Evolutionary conservation across 1,140 invertebrate genomes (phyloP).

Genomic region (Sarcophaga peregrina): DNA sequence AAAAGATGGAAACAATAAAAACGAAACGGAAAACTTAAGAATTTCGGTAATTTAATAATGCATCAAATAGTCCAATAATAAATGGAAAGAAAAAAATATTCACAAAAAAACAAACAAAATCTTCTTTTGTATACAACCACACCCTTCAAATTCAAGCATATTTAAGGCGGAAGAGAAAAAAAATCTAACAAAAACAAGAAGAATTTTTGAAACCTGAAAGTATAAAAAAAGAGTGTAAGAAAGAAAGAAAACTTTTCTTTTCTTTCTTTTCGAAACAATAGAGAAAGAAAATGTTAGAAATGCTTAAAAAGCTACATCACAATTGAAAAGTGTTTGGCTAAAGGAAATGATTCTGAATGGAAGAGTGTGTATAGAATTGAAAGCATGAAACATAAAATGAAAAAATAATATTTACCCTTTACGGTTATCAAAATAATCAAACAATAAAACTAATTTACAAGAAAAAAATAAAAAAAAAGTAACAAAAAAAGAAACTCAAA

Average conservation of each 20-base stretch:
- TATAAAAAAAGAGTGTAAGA: too few relatives aligned
- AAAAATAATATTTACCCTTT: conserved; percentile 36
- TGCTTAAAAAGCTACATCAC: neutral
- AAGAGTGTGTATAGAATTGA: neutral
- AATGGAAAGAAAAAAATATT: neutral
- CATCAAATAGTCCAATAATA: conserved; percentile 36
- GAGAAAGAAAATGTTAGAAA: neutral
- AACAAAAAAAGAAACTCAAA: neutral
- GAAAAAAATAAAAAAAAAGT: neutral
- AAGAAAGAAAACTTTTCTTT: neutral
- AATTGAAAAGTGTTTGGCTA: neutral
- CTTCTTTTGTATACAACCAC: conserved; percentile 7
- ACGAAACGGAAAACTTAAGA: neutral
- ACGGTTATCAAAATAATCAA: conserved; percentile 35
- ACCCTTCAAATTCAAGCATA: neutral
- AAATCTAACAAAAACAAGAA: neutral
- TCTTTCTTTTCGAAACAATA: neutral
- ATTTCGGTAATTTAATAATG: conserved; percentile 40
- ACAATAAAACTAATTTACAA: conserved; percentile 9
- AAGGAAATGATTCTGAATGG: neutral
- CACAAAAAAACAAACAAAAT: neutral
- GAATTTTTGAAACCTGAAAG: neutral
- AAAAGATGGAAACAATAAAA: neutral
- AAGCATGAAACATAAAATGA: neutral
- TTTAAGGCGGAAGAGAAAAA: neutral